These are phyloP conservation scores for Amphilophus citrinellus DNA, from an alignment of 2,113 vertebrate species.

Conservation along the genomic window DNA sequence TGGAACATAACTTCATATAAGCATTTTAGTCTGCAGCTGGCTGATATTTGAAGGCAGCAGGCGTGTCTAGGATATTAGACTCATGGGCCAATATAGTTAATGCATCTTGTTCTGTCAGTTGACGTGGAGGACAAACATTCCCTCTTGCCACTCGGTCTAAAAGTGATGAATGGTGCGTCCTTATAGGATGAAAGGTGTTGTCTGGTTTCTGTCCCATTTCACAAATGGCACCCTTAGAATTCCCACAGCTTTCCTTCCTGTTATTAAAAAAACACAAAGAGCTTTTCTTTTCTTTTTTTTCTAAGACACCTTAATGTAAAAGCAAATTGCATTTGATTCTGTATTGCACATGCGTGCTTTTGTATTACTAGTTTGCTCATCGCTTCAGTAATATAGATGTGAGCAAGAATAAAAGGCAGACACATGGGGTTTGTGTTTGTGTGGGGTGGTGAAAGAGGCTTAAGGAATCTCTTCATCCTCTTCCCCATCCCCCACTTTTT, in stretches of 20 bases:
- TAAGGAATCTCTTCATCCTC: constrained; percentile 69
- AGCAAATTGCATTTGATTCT: constrained; percentile 22
- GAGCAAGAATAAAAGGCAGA: constrained; percentile 8
- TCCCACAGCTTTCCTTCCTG: constrained; percentile 27
- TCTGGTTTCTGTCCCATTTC: constrained; percentile 55
- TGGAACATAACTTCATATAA: constrained; percentile 26
- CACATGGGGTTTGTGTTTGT: constrained; percentile 43
- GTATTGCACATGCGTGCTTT: constrained; percentile 3
- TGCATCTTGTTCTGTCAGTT: constrained; percentile 56
- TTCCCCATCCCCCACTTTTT: constrained; percentile 49
- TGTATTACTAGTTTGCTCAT: constrained; percentile 8
- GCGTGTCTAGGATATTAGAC: constrained; percentile 37
- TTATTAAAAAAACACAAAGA: constrained; percentile 39
- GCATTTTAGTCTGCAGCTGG: constrained; percentile 29
- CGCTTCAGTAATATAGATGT: constrained; percentile 51
- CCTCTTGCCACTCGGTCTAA: constrained; percentile 14
- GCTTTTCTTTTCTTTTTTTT: not conserved
- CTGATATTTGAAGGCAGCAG: constrained; percentile 40
- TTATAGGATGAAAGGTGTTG: constrained; percentile 54
- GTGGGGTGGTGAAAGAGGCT: constrained; percentile 43
- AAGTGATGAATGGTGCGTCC: constrained; percentile 59
- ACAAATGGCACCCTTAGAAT: constrained; percentile 33
- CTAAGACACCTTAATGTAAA: not conserved
- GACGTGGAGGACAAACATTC: constrained; percentile 60
- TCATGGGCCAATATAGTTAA: constrained; percentile 40